Percentiles rank a stretch among this genome's conserved stretches.
These are phyloP conservation scores for Eumeta japonica DNA, from an alignment of 1,140 invertebrate genomes.

Conservation along the genomic window DNA sequence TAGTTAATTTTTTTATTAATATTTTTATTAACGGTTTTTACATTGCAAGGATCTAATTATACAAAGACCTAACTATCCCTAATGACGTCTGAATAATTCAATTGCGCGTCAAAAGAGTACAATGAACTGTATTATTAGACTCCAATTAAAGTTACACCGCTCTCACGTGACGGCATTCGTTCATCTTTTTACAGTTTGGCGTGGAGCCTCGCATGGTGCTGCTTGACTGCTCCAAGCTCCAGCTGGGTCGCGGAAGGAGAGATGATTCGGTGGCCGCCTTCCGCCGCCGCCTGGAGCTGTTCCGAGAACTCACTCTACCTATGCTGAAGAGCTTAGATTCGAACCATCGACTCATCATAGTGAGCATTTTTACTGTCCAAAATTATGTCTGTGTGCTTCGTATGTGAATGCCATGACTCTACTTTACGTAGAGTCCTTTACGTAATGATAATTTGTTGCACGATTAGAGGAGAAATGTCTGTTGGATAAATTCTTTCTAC, in stretches of 20 bases:
- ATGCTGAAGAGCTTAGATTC: conserved; percentile 83
- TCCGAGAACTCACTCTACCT: conserved; percentile 81
- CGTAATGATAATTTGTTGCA: background rate
- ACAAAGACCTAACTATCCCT: too few relatives aligned
- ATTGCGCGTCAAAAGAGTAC: too few relatives aligned
- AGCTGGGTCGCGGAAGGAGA: conserved; percentile 73
- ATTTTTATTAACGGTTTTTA: too few relatives aligned
- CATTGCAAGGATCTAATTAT: background rate
- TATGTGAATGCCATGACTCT: too few relatives aligned
- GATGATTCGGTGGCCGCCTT: conserved; percentile 86
- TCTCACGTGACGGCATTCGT: too few relatives aligned
- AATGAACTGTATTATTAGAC: too few relatives aligned
- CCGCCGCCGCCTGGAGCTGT: conserved; percentile 75
- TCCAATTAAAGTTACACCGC: too few relatives aligned
- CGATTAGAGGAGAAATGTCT: too few relatives aligned
- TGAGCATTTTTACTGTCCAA: conserved; percentile 49
- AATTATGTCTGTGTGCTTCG: background rate
- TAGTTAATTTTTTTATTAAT: too few relatives aligned
- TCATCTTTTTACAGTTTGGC: conserved; percentile 64
- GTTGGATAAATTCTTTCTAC: too few relatives aligned
- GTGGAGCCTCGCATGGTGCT: conserved; percentile 73
- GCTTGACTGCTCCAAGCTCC: conserved; percentile 82
- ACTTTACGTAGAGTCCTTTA: background rate
- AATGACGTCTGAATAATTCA: too few relatives aligned
- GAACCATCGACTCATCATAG: conserved; percentile 74